Evolutionary conservation across 2,888 invertebrate genomes (phyloP), one percentile per base, ranked within the genome.

Genomic region (Zaprionus bogoriensis): DNA sequence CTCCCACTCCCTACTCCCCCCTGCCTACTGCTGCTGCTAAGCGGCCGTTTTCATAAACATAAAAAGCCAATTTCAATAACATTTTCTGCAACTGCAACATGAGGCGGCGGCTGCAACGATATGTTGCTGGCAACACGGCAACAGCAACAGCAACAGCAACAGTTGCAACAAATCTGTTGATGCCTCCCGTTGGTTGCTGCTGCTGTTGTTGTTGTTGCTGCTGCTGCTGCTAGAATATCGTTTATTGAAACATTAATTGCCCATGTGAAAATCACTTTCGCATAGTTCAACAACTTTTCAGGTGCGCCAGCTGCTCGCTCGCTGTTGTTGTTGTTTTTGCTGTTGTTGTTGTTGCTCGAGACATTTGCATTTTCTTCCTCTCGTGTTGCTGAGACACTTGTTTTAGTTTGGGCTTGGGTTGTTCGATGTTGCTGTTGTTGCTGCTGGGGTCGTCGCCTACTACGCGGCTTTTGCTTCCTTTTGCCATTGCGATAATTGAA

Each of bases 171-270:
- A 82, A 81, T 78, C 77, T 73, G 72, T 71, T 63, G 63, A 39
- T 71, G 52, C 66, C 51, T 44, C 38, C 6, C 42, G 42, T 41
- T 45, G 54, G 27, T 10, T 28, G 27, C 3, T 10, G 27, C n/a
- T 28, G 27, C 27, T 12, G 47, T 6, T 39, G 67, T 1, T 48
- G 44, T 17, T 65, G 59, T 41, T 58, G 60, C 30, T 59, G 59
- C 22, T 57, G 38, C 6, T 30, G 12, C 19, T 59, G 71, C 69
- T 67, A 70, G 67, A 83, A 87, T 84, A 87, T 80, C 88, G 87
- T 86, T 88, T 88, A 88, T 88, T 88, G 88, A 88, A 87, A 87
- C 87, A 88, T 88, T 88, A 87, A 88, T 87, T 87, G 87, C 77
- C 73, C 74, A 77, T 79, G 79, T 81, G 78, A 78, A 81, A 81